Conservation (phyloP, 2,888 invertebrate species). For the Callosobruchus maculatus region DNA sequence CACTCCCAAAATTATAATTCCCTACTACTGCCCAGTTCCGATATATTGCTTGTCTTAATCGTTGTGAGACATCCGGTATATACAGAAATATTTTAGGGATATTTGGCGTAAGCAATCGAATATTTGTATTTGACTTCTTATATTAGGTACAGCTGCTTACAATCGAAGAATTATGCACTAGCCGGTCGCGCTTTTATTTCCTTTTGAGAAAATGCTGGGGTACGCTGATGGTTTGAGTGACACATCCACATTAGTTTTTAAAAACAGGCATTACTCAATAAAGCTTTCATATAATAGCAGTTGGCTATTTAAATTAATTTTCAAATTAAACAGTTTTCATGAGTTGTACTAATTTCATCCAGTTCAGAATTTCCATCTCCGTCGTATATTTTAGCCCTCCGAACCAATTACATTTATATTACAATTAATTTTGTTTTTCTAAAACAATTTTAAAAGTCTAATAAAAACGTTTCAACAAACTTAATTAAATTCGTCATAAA, state of each 20-base stretch:
- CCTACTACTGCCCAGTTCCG: too few relatives aligned
- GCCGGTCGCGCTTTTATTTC: too few relatives aligned
- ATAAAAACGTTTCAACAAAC: slow-evolving; percentile 14
- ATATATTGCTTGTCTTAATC: too few relatives aligned
- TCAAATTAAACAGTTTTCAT: slow-evolving; percentile 5
- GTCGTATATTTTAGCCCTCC: slow-evolving; percentile 6
- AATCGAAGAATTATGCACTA: too few relatives aligned
- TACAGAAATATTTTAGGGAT: too few relatives aligned
- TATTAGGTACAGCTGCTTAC: too few relatives aligned
- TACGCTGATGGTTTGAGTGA: too few relatives aligned
- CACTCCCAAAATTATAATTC: too few relatives aligned
- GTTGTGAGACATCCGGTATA: too few relatives aligned
- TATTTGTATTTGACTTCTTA: too few relatives aligned
- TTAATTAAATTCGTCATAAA: slow-evolving; percentile 13
- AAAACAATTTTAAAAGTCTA: slow-evolving; percentile 13
- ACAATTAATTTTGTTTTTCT: slow-evolving; percentile 13
- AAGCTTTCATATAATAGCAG: not conserved
- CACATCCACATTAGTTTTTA: not conserved
- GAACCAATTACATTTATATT: slow-evolving; percentile 13
- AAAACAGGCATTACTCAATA: not conserved
- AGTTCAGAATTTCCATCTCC: not conserved
- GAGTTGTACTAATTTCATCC: slow-evolving; percentile 4
- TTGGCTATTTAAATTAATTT: slow-evolving; percentile 7
- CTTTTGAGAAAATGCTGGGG: too few relatives aligned
- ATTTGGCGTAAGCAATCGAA: too few relatives aligned